Evolutionary conservation across 2,888 invertebrate genomes (phyloP).

Genomic region (Nycteola revayana): DNA sequence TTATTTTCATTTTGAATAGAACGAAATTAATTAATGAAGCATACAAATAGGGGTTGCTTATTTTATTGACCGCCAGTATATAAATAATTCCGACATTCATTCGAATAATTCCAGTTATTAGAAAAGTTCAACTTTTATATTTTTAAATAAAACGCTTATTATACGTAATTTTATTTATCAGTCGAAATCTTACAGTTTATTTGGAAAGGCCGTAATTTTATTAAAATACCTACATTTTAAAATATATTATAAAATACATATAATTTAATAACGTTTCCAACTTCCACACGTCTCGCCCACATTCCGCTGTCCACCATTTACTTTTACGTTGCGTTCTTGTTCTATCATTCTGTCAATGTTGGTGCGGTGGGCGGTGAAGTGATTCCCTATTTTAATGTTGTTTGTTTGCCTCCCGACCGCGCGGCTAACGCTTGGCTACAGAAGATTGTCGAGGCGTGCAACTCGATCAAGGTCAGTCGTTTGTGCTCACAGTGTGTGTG

Average conservation of each 20-base stretch:
- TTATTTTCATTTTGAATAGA: no score
- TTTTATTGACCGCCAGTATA: no score
- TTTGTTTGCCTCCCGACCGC: slow-evolving; percentile 69
- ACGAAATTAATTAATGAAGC: no score
- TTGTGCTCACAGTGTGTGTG: slow-evolving; percentile 41
- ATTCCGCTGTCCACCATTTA: slow-evolving; percentile 14
- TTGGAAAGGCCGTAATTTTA: no score
- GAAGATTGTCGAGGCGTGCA: slow-evolving; percentile 97
- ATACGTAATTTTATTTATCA: no score
- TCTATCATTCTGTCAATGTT: slow-evolving; percentile 28
- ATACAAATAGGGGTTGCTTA: no score
- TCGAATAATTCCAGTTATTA: no score
- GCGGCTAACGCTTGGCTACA: slow-evolving; percentile 80
- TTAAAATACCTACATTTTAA: no score
- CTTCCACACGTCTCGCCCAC: slow-evolving; percentile 2
- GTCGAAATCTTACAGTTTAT: no score
- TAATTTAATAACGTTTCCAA: slow-evolving; percentile 16
- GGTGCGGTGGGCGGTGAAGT: slow-evolving; percentile 26
- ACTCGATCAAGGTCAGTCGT: slow-evolving; percentile 91
- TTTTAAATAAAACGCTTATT: no score
- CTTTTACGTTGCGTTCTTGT: slow-evolving; percentile 29
- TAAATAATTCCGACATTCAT: no score
- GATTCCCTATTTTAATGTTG: slow-evolving; percentile 53
- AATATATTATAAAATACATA: not conserved
- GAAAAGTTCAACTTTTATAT: no score